These are phyloP conservation scores for fruit fly (Drosophila melanogaster) DNA, from an alignment of 1,140 invertebrate genomes.

Conservation along the genomic window DNA sequence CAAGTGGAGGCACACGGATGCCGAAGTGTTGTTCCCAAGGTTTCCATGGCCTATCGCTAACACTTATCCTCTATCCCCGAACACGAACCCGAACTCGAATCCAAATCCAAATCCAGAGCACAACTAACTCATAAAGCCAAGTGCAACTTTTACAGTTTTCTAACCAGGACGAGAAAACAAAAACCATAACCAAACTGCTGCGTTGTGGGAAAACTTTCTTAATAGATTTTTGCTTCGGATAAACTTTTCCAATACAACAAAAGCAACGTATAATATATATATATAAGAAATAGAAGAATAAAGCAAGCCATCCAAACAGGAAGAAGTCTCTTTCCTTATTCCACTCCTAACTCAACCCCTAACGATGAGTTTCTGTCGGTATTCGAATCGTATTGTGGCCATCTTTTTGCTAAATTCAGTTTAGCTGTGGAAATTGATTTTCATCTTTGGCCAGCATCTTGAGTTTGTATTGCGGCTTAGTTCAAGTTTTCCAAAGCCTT, in stretches of 20 bases:
- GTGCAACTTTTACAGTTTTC: slow-evolving; percentile 70
- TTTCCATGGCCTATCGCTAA: slow-evolving; percentile 57
- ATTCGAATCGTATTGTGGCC: slow-evolving; percentile 58
- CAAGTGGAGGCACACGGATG: slow-evolving; percentile 39
- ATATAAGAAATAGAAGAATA: neutral
- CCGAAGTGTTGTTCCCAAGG: slow-evolving; percentile 5
- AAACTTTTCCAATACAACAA: slow-evolving; percentile 64
- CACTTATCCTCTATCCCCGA: slow-evolving; percentile 37
- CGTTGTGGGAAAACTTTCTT: slow-evolving; percentile 80
- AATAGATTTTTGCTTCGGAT: slow-evolving; percentile 79
- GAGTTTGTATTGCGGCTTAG: slow-evolving; percentile 51
- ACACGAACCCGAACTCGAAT: neutral
- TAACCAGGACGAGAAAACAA: slow-evolving; percentile 54
- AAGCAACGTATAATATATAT: slow-evolving; percentile 8
- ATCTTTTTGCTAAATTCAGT: slow-evolving; percentile 57
- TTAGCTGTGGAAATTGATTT: slow-evolving; percentile 76
- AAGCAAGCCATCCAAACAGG: slow-evolving; percentile 23
- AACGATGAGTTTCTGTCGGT: slow-evolving; percentile 25
- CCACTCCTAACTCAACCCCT: slow-evolving; percentile 16
- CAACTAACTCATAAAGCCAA: slow-evolving; percentile 71
- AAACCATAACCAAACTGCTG: slow-evolving; percentile 70
- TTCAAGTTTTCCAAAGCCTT: slow-evolving; percentile 39
- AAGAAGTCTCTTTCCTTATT: slow-evolving; percentile 22
- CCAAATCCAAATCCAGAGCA: slow-evolving; percentile 19
- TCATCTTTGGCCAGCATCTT: slow-evolving; percentile 71